Conservation (phyloP, 2,888 invertebrate genomes). For the Eristalis pertinax region DNA sequence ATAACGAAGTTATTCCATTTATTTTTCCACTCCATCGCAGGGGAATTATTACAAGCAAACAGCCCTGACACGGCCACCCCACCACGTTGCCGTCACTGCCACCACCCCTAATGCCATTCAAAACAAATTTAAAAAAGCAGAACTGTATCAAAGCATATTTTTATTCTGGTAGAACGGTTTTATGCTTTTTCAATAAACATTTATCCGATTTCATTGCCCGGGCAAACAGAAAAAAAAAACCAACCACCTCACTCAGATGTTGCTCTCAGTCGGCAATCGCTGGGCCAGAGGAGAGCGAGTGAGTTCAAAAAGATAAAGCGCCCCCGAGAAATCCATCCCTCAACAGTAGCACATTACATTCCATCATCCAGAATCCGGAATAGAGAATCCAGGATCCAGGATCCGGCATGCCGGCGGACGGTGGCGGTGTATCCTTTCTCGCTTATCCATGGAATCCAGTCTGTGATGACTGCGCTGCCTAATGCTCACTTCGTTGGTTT, state of each 20-base stretch:
- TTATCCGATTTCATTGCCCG: conserved; percentile 79
- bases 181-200: conserved; percentile 82
- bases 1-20: conserved; percentile 72
- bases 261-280: neutral
- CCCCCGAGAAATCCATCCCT: conserved; percentile 39
- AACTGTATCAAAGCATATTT: conserved; percentile 82
- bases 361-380: conserved; percentile 20
- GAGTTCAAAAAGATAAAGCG: conserved; percentile 63
- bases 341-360: conserved; percentile 55
- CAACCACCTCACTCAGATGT: neutral
- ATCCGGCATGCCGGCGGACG: neutral
- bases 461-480: conserved; percentile 28
- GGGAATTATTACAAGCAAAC: conserved; percentile 72
- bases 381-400: neutral
- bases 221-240: conserved; percentile 47
- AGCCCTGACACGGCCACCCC: conserved; percentile 50
- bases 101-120: conserved; percentile 58
- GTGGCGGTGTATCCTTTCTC: conserved; percentile 56
- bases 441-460: conserved; percentile 67
- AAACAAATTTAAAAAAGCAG: conserved; percentile 68
- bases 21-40: conserved; percentile 72
- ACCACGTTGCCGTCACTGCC: neutral
- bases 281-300: neutral
- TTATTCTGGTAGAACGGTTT: conserved; percentile 82
- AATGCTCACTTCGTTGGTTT: conserved; percentile 38